phyloP scores from a whole-genome alignment of 1,140 invertebrate species.

The Rhynchophorus ferrugineus region DNA sequence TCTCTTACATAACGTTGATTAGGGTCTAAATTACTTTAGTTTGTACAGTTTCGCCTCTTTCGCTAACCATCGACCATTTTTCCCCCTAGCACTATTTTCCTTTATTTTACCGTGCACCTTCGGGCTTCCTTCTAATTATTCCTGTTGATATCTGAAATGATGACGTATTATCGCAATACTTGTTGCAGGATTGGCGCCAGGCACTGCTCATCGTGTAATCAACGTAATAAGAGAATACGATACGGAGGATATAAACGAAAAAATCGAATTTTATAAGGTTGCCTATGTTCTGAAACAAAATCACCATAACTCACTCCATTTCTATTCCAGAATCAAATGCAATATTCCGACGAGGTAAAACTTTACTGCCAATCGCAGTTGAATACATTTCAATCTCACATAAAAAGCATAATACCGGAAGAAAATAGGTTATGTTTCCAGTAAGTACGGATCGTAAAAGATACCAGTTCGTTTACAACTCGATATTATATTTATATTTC shows the following conservation, averaged over 20 bases:
- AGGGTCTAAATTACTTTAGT: no score
- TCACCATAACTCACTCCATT: neutral
- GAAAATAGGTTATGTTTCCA: conserved; percentile 33
- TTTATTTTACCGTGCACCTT: no score
- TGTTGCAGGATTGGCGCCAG: conserved; percentile 38
- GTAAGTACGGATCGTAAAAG: conserved; percentile 21
- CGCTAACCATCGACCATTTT: no score
- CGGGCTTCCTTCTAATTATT: no score
- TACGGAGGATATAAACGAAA: conserved; percentile 10
- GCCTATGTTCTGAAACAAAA: conserved; percentile 1
- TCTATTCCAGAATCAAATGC: conserved; percentile 10
- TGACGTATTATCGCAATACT: no score
- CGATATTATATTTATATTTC: conserved; percentile 7
- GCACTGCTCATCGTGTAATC: conserved; percentile 37
- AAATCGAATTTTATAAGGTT: conserved; percentile 18
- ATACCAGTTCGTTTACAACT: neutral
- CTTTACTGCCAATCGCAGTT: conserved; percentile 17
- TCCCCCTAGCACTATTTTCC: no score
- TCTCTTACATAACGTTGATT: no score
- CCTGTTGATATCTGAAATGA: no score
- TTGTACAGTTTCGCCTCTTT: no score
- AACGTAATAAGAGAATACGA: conserved; percentile 37
- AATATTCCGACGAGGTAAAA: conserved; percentile 13
- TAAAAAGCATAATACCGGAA: conserved; percentile 29
- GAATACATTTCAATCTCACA: conserved; percentile 19